phyloP scores from a whole-genome alignment of 2,113 vertebrate species.

The Tyrannus savana region DNA sequence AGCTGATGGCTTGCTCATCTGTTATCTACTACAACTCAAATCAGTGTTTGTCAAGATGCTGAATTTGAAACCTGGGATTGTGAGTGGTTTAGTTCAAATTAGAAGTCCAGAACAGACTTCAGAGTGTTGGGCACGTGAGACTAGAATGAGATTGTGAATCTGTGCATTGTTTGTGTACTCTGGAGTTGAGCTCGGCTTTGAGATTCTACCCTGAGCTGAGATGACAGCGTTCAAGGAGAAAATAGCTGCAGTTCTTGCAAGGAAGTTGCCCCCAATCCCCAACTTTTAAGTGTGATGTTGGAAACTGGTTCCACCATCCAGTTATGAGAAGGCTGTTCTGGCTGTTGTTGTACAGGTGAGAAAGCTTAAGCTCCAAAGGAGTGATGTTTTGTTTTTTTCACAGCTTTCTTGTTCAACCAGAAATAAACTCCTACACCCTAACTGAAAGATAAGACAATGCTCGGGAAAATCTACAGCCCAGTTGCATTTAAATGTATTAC shows the following conservation, averaged over 20 bases:
- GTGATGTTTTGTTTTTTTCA: background rate
- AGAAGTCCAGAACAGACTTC: background rate
- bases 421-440: background rate
- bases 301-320: background rate
- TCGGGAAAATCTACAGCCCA: background rate
- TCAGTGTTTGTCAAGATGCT: background rate
- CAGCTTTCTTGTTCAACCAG: background rate
- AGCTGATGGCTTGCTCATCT: background rate
- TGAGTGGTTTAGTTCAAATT: background rate
- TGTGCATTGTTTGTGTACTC: rapidly evolving
- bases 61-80: background rate
- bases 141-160: background rate
- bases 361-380: background rate
- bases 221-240: no score
- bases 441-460: background rate
- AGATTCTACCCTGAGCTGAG: background rate
- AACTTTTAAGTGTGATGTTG: background rate
- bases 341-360: background rate
- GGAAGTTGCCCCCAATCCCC: rapidly evolving
- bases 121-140: rapidly evolving
- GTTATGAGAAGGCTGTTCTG: background rate
- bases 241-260: background rate
- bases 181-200: background rate
- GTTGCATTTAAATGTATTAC: background rate
- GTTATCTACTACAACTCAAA: background rate